Evolutionary conservation across 2,113 vertebrate species (phyloP), one percentile per base, ranked within the genome.

Genomic region (Ciconia stormi): DNA sequence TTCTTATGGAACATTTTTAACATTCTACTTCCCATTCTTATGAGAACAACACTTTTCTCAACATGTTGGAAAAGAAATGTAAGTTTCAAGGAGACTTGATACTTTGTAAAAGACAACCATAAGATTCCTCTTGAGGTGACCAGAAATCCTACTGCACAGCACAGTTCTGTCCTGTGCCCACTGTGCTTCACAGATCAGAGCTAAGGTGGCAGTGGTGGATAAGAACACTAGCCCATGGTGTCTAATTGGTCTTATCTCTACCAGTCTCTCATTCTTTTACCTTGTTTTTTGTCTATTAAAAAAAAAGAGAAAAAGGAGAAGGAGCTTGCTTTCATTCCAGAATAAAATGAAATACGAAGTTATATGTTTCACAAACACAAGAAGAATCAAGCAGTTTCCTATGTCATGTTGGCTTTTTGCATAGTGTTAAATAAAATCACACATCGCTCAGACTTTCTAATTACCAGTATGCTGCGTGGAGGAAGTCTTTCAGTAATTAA

Each of bases 401-500:
- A 5, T 56, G 22, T 32, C n/a, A 13, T 25, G 21, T 29, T 73
- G 55, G 32, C 34, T 58, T 90, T 93, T 90, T 70, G 32, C 40
- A 47, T 10, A 65, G 55, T 65, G 59, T 83, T 82, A 94, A 89
- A 94, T 36, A 25, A 89, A 91, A 73, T 95, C 88, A 84, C 72
- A 91, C 76, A 30, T 83, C 12, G 0, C 32, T 74, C 38, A 86
- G 27, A 87, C 29, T 78, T 89, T 87, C 59, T 90, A 89, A 86
- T 90, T 97, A 86, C 55, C 59, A 52, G 16, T 86, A 14, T 74
- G 29, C 18, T 81, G 16, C 7, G 5, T 42, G 17, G 38, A 86
- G 46, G 63, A 87, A 92, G 76, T 77, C 34, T 94, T 88, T 80
- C 72, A 83, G 76, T 88, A 92, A 94, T 94, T 94, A 95, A 80